phyloP scores from a whole-genome alignment of 2,888 invertebrate genomes.

The Rotaria macrura region DNA sequence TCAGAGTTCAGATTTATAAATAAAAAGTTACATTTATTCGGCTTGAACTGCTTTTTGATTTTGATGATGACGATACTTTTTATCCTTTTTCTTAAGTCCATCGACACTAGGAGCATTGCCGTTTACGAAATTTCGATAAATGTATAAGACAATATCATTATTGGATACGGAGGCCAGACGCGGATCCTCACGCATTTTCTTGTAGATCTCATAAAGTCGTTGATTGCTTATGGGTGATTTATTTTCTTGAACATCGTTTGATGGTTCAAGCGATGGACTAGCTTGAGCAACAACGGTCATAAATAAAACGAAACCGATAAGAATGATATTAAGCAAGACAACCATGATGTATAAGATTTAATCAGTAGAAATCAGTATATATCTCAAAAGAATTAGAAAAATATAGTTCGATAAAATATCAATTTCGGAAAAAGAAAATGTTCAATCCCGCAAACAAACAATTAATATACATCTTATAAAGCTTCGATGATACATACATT shows the following conservation, averaged over 20 bases:
- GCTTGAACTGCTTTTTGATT: background rate
- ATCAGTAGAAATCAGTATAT: background rate
- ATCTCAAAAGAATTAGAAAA: background rate
- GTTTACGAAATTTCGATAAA: background rate
- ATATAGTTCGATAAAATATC: too few relatives aligned
- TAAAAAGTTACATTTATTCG: background rate
- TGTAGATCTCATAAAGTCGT: background rate
- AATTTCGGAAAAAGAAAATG: too few relatives aligned
- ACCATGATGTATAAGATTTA: background rate
- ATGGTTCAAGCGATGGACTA: background rate
- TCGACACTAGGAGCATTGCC: background rate
- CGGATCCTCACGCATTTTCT: background rate
- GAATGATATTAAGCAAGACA: background rate
- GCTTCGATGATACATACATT: too few relatives aligned
- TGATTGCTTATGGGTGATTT: background rate
- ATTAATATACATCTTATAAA: too few relatives aligned
- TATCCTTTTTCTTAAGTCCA: background rate
- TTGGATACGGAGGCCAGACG: background rate
- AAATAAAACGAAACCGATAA: background rate
- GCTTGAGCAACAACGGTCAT: background rate
- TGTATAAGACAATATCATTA: background rate
- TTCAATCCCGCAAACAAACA: too few relatives aligned
- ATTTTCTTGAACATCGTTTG: background rate
- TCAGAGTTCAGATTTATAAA: background rate
- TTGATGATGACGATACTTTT: background rate